phyloP scores from a whole-genome alignment of 2,797 vertebrate genomes.

The Gadopsis marmoratus region DNA sequence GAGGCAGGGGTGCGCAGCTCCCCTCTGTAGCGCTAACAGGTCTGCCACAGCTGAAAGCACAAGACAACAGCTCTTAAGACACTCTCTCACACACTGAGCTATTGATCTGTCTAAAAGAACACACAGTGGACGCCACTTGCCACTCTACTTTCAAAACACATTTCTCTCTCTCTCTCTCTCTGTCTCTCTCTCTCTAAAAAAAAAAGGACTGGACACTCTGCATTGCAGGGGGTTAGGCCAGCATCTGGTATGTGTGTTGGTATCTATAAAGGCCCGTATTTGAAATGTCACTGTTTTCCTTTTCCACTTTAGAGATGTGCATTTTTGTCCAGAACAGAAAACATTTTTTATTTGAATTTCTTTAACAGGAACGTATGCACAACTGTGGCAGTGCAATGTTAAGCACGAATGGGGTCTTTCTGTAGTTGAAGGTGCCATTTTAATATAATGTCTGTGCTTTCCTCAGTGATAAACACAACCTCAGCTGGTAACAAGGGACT shows the following conservation, averaged over 20 bases:
- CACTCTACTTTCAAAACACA: constrained; percentile 87
- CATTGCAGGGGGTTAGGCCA: constrained; percentile 66
- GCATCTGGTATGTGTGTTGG: constrained; percentile 57
- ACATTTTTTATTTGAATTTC: constrained; percentile 32
- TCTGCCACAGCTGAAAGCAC: constrained; percentile 90
- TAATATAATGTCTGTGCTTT: constrained; percentile 58
- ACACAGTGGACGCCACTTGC: constrained; percentile 86
- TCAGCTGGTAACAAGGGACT: constrained; percentile 69
- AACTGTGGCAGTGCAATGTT: constrained; percentile 14
- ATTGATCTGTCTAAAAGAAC: constrained; percentile 92
- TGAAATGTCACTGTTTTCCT: constrained; percentile 57
- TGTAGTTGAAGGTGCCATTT: constrained; percentile 65
- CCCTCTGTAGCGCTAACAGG: constrained; percentile 91
- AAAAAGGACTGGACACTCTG: constrained; percentile 70
- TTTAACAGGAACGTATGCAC: constrained; percentile 28
- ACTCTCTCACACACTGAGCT: constrained; percentile 91
- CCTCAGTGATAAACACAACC: constrained; percentile 74
- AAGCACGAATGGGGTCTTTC: constrained; percentile 60
- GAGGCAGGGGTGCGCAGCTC: constrained; percentile 84
- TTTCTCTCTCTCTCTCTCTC: constrained; percentile 72
- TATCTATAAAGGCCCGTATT: constrained; percentile 57
- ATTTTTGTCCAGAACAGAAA: constrained; percentile 23
- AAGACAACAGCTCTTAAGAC: constrained; percentile 94
- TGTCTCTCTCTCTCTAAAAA: constrained; percentile 26
- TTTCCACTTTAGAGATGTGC: constrained; percentile 36